Evolutionary conservation across 92 coral and sea anemone species (phyloP).

Genomic region (Epizoanthus ramosus): DNA sequence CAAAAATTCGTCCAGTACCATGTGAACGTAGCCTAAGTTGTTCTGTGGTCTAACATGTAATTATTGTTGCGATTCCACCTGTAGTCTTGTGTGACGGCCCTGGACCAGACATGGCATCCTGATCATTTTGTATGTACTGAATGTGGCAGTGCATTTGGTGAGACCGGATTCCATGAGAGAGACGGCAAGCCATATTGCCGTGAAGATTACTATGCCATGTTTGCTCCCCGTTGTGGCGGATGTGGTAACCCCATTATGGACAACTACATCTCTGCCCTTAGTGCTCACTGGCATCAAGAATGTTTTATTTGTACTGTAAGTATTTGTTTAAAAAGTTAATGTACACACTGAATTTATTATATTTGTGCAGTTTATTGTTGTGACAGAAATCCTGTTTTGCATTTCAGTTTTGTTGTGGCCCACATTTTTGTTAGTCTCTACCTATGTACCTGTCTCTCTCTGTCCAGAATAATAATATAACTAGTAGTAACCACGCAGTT

Average conservation of each 20-base stretch:
- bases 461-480: too few species aligned
- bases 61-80: not conserved
- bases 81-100: slow-evolving; percentile 97
- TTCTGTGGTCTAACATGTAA: too few species aligned
- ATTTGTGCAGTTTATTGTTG: not conserved
- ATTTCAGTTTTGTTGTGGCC: not conserved
- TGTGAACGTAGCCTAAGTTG: too few species aligned
- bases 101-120: slow-evolving; percentile 99
- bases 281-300: slow-evolving; percentile 99
- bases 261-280: slow-evolving; percentile 93
- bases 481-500: too few species aligned
- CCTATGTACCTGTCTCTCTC: too few species aligned
- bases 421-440: too few species aligned
- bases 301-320: slow-evolving; percentile 96
- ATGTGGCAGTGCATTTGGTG: slow-evolving; percentile 95
- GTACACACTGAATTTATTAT: too few species aligned
- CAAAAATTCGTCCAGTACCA: too few species aligned
- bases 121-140: slow-evolving; percentile 95
- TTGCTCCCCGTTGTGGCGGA: slow-evolving; percentile 99
- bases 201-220: slow-evolving; percentile 97
- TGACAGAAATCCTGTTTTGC: not conserved
- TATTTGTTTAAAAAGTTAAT: too few species aligned
- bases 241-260: slow-evolving; percentile 99
- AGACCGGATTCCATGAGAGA: slow-evolving; percentile 96
- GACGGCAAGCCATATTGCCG: slow-evolving; percentile 99